phyloP scores from a whole-genome alignment of 2,797 vertebrate species.

The Gouania willdenowi region DNA sequence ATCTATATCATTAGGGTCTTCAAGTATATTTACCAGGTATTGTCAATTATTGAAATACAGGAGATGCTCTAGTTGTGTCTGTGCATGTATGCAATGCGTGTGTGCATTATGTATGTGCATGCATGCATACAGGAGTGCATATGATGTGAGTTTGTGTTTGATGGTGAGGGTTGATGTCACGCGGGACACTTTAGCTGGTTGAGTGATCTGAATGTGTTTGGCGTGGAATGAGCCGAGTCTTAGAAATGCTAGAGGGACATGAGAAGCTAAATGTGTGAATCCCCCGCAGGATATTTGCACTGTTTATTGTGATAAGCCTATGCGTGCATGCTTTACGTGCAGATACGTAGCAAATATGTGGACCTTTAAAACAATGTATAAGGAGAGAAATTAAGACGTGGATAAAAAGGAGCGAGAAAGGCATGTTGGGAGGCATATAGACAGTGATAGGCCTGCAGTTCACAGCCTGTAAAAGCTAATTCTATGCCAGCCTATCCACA shows the following conservation, averaged over 20 bases:
- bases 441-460: conserved; percentile 24
- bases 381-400: background rate
- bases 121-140: conserved; percentile 4
- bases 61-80: background rate
- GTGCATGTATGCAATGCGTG: background rate
- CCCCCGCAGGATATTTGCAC: conserved; percentile 51
- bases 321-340: background rate
- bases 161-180: conserved; percentile 48
- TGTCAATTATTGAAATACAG: conserved; percentile 7
- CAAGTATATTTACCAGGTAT: conserved; percentile 6
- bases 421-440: conserved; percentile 5
- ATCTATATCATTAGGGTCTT: background rate
- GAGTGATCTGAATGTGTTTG: conserved; percentile 54
- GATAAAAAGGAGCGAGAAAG: background rate
- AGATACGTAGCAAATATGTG: conserved; percentile 9
- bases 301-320: conserved; percentile 51
- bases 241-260: conserved; percentile 34
- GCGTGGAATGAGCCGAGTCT: conserved; percentile 45
- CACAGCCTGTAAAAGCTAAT: conserved; percentile 51
- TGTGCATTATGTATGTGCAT: conserved; percentile 7
- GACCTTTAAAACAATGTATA: conserved; percentile 5
- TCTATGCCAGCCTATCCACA: conserved; percentile 31
- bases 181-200: conserved; percentile 50
- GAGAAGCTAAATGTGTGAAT: conserved; percentile 38
- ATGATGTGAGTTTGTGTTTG: background rate